These are phyloP conservation scores for Ephialtes manifestator DNA, from an alignment of 2,888 invertebrate genomes.

Conservation along the genomic window DNA sequence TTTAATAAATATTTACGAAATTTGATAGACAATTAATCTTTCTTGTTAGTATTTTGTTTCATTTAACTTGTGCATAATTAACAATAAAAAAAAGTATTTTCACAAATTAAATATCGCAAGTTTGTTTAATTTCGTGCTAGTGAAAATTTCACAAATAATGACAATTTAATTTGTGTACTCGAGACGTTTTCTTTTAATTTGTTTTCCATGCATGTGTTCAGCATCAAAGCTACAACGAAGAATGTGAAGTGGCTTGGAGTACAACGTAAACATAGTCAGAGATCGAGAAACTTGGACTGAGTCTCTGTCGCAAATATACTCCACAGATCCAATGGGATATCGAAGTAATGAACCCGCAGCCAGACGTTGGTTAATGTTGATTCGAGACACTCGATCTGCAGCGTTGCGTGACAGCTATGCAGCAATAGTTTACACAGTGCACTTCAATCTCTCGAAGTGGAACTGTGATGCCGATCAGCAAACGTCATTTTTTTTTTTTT, in stretches of 20 bases:
- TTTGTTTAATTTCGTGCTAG: not conserved
- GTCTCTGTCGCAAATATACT: not conserved
- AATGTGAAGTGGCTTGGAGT: not conserved
- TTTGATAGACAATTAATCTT: too few relatives aligned
- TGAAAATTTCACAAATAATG: slow-evolving; percentile 15
- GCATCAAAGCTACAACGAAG: not conserved
- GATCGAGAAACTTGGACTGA: slow-evolving; percentile 2
- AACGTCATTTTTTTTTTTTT: slow-evolving; percentile 21
- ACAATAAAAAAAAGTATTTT: too few relatives aligned
- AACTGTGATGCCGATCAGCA: slow-evolving; percentile 4
- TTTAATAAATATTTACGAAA: too few relatives aligned
- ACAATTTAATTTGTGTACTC: not conserved
- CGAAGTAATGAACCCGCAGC: slow-evolving; percentile 43
- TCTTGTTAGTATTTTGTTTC: too few relatives aligned
- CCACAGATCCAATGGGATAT: slow-evolving; percentile 37
- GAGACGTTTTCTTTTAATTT: slow-evolving; percentile 2
- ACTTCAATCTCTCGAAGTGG: slow-evolving; percentile 11
- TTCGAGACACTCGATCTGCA: slow-evolving; percentile 38
- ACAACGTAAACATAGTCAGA: not conserved
- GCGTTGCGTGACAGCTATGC: slow-evolving; percentile 42
- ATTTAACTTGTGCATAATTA: too few relatives aligned
- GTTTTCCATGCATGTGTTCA: not conserved
- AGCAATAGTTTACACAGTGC: not conserved
- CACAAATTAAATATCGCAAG: not conserved
- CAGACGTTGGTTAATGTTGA: slow-evolving; percentile 55